Conservation (phyloP, 2,888 invertebrate species). For the Sepiola atlantica region DNA sequence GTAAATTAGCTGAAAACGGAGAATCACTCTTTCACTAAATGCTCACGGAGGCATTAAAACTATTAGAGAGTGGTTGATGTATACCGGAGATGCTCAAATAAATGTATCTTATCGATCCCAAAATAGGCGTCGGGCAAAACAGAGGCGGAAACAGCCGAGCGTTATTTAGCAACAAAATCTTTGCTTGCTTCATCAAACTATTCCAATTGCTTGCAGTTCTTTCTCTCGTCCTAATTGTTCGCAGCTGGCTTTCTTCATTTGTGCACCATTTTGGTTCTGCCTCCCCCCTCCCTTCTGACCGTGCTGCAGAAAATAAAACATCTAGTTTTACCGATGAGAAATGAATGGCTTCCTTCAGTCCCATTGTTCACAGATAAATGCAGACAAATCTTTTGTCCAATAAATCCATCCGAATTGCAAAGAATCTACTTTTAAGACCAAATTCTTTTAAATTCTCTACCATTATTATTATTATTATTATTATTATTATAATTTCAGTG, state of each 20-base stretch:
- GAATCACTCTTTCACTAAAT: too few relatives aligned
- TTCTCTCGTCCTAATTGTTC: background rate
- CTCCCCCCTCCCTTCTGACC: background rate
- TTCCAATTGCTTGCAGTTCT: background rate
- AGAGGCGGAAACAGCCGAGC: background rate
- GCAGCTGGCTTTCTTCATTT: background rate
- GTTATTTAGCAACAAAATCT: background rate
- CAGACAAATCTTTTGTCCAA: background rate
- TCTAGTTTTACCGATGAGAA: background rate
- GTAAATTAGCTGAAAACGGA: too few relatives aligned
- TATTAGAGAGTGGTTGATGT: background rate
- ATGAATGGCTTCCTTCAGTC: background rate
- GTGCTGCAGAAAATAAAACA: background rate
- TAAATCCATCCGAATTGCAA: conserved; percentile 20
- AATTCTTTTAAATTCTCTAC: background rate
- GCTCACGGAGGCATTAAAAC: background rate
- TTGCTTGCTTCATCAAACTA: background rate
- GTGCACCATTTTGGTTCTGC: background rate
- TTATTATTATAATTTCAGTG: too few relatives aligned
- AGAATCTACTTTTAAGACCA: background rate
- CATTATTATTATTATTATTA: background rate
- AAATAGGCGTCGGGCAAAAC: background rate
- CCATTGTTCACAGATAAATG: background rate
- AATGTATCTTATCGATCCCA: background rate
- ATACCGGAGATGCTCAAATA: too few relatives aligned